Percentiles rank a stretch among this genome's conserved stretches.
Conservation (phyloP, 2,888 invertebrate species). For the Caenorhabditis angaria region DNA sequence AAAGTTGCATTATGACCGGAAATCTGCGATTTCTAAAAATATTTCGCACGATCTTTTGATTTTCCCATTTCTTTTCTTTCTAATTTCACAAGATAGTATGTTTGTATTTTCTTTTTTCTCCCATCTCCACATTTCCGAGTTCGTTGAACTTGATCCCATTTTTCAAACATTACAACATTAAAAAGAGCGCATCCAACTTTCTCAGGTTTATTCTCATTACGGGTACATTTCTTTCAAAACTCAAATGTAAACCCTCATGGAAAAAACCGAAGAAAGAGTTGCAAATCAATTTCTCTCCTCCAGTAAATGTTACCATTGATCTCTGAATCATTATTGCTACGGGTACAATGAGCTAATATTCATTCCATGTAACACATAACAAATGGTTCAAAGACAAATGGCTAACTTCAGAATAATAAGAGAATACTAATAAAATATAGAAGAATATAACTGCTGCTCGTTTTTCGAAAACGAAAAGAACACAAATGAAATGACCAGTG, state of each 20-base stretch:
- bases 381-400: neutral
- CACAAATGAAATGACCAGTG: conserved; percentile 8
- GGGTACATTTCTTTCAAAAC: neutral
- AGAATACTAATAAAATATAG: too few species aligned
- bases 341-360: neutral
- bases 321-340: neutral
- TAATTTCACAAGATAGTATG: too few species aligned
- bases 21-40: too few species aligned
- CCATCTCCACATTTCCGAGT: too few species aligned
- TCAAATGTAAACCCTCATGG: neutral
- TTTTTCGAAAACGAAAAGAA: neutral
- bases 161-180: neutral
- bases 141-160: too few species aligned
- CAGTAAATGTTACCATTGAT: neutral
- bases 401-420: neutral
- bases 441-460: too few species aligned
- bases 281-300: too few species aligned
- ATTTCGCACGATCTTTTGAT: too few species aligned
- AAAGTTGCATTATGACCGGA: too few species aligned
- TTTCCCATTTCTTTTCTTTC: too few species aligned
- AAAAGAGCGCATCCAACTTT: neutral
- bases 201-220: neutral
- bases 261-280: neutral
- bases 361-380: neutral
- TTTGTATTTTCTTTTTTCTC: too few species aligned